These are phyloP conservation scores for Dicentrarchus labrax DNA, from an alignment of 2,113 vertebrate species.

Conservation along the genomic window DNA sequence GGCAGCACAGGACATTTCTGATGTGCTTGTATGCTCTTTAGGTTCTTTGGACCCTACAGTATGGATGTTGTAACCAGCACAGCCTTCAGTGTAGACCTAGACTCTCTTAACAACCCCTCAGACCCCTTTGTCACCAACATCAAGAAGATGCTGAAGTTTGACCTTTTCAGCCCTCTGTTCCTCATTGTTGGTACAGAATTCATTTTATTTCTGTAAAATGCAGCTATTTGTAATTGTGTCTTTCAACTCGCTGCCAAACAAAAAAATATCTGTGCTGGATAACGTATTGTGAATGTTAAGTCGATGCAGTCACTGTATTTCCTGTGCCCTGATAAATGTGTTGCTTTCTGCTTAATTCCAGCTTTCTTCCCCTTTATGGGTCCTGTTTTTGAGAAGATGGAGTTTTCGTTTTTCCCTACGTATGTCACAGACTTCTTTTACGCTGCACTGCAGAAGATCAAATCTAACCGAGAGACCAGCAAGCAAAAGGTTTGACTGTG, in stretches of 20 bases:
- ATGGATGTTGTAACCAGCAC: conserved; percentile 87
- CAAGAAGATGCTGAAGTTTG: conserved; percentile 84
- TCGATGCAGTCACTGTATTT: not conserved
- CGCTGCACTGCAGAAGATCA: conserved; percentile 78
- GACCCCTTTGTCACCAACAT: conserved; percentile 85
- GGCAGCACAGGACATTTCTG: not conserved
- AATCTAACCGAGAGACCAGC: conserved; percentile 66
- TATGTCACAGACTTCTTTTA: conserved; percentile 78
- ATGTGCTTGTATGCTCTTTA: conserved; percentile 41
- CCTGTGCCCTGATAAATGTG: not conserved
- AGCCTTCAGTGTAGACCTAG: conserved; percentile 85
- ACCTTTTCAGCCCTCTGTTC: conserved; percentile 76
- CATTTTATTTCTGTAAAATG: not conserved
- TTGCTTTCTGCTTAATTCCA: conserved; percentile 48
- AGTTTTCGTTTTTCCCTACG: conserved; percentile 77
- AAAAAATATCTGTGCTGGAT: not conserved
- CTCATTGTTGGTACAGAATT: conserved; percentile 74
- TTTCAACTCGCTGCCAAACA: not conserved
- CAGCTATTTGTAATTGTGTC: not conserved
- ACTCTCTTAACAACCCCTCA: conserved; percentile 85
- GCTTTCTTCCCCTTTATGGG: conserved; percentile 81
- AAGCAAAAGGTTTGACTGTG: conserved; percentile 34
- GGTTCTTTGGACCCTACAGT: conserved; percentile 79
- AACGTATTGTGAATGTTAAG: not conserved
- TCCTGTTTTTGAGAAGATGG: conserved; percentile 81